Evolutionary conservation across 2,113 vertebrate genomes (phyloP), one percentile per base, ranked within the genome.

Genomic region (Xenopus tropicalis): DNA sequence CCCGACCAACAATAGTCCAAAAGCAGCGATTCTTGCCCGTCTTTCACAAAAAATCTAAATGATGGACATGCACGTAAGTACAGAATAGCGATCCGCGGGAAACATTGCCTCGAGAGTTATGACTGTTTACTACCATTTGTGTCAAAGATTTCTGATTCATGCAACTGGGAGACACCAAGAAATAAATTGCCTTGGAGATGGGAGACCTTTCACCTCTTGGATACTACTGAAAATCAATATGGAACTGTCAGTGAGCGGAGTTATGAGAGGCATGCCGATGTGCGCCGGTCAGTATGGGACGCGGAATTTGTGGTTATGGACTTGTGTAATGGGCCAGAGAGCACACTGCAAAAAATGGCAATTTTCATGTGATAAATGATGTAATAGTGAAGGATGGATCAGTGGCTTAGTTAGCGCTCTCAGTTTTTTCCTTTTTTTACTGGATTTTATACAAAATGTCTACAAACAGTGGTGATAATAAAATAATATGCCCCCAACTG

Each of bases 141-240:
- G 25, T 63, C 56, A 61, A 62, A 21, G 29, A 69, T 63, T 52
- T 69, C 69, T 76, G 46, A 69, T 69, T 69, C 51, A 69, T 76
- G 69, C 46, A 62, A 61, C n/a, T 5, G 21, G 66, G 54, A 43
- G 66, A 69, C 73, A 76, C 24, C 62, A 46, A 44, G 66, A 69
- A 69, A 76, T 69, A 48, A 69, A 69, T 69, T 69, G 66, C 54
- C 66, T 69, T 69, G 54, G 43, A 76, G 62, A 76, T 51, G 43
- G 43, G 62, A 69, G 66, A 76, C 66, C 73, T 69, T 76, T 76
- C 73, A 76, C 73, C 73, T 20, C 29, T 22, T 24, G 66, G 58
- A 69, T 76, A 54, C 58, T 69, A 9, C 23, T n/a, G 51, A 63
- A 51, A 69, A 76, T 76, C 73, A 62, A 76, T 76, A 52, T 14